Percentiles rank a stretch among this genome's conserved stretches.
These are phyloP conservation scores for Leguminivora glycinivorella DNA, from an alignment of 1,140 invertebrate genomes.

Conservation along the genomic window DNA sequence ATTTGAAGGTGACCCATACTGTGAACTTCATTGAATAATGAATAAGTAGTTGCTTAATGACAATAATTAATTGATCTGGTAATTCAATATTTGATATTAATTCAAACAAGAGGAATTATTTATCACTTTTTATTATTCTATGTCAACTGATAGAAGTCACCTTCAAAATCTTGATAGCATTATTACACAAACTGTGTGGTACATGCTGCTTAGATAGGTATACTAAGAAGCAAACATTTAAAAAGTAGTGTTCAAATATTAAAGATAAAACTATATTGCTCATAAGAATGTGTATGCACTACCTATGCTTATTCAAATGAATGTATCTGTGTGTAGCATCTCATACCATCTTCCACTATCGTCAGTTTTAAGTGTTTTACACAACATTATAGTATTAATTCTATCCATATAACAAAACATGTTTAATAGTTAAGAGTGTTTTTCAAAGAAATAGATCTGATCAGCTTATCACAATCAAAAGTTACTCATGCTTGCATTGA, in stretches of 20 bases:
- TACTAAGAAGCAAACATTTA: constrained; percentile 8
- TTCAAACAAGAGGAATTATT: too few species aligned
- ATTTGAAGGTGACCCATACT: background rate
- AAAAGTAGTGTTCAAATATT: constrained; percentile 20
- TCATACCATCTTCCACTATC: constrained; percentile 22
- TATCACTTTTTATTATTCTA: background rate
- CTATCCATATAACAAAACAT: background rate
- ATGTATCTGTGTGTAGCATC: constrained; percentile 25
- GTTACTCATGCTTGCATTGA: background rate
- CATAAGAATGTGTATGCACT: constrained; percentile 11
- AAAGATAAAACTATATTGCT: constrained; percentile 20
- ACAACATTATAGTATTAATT: constrained; percentile 5
- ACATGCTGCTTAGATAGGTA: background rate
- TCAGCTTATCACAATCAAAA: background rate
- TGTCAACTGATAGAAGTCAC: background rate
- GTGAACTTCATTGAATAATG: background rate
- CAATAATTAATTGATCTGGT: background rate
- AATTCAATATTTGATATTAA: background rate
- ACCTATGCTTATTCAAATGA: constrained; percentile 22
- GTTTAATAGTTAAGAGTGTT: background rate
- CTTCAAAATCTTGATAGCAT: constrained; percentile 4
- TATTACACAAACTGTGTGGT: background rate
- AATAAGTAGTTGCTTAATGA: background rate
- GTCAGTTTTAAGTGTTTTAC: background rate
- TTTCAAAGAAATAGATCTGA: constrained; percentile 7